A percentile compares a stretch with the other conserved stretches of the same genome.
phyloP scores from a whole-genome alignment of 1,140 invertebrate species.

The Papilio glaucus region DNA sequence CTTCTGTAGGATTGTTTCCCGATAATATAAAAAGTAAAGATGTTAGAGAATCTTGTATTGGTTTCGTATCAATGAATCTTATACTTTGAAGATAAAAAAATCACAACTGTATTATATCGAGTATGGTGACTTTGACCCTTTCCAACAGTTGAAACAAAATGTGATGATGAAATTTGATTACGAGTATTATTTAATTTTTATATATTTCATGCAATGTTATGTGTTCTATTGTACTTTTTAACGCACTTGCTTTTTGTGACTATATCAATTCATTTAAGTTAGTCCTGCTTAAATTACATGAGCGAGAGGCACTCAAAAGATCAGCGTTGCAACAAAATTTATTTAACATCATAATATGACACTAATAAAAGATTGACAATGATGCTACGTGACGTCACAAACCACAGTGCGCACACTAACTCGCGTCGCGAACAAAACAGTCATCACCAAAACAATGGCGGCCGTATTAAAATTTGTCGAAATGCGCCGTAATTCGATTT shows the following conservation, averaged over 20 bases:
- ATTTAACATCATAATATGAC: background rate
- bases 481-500: conserved; percentile 74
- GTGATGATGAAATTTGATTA: too few relatives aligned
- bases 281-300: too few relatives aligned
- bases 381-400: conserved; percentile 2
- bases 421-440: conserved; percentile 42
- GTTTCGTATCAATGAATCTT: background rate
- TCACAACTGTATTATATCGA: too few relatives aligned
- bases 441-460: conserved; percentile 66
- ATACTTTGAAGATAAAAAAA: background rate
- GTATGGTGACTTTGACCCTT: too few relatives aligned
- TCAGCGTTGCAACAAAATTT: background rate
- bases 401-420: background rate
- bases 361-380: conserved; percentile 14
- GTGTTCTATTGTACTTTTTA: too few relatives aligned
- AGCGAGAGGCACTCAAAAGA: too few relatives aligned
- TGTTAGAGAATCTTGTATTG: background rate
- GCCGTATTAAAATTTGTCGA: conserved; percentile 67
- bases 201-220: too few relatives aligned
- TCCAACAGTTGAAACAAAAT: too few relatives aligned
- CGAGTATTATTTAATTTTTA: too few relatives aligned
- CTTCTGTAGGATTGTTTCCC: conserved; percentile 3
- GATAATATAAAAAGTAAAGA: background rate
- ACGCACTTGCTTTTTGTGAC: too few relatives aligned
- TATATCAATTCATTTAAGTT: too few relatives aligned